phyloP scores from a whole-genome alignment of 2,113 vertebrate genomes.

The Hippolais icterina region DNA sequence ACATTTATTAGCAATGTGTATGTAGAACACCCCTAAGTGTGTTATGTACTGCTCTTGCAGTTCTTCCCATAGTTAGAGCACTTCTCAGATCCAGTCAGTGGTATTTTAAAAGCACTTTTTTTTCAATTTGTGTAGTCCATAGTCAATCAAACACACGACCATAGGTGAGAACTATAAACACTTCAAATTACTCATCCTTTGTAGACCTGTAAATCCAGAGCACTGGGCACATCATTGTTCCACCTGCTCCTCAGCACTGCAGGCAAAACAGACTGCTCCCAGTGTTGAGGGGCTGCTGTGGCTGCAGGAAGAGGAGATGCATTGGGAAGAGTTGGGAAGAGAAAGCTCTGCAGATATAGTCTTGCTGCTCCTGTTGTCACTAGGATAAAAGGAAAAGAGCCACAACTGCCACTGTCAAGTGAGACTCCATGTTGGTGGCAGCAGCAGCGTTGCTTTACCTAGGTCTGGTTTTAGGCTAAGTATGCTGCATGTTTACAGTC shows the following conservation, averaged over 20 bases:
- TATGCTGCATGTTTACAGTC: neutral
- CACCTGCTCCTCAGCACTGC: neutral
- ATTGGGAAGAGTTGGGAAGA: neutral
- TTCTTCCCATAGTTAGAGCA: neutral
- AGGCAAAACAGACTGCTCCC: neutral
- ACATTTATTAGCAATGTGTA: neutral
- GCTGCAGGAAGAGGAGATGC: neutral
- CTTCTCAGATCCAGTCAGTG: neutral
- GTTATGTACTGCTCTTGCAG: neutral
- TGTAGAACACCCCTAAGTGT: neutral
- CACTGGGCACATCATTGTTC: neutral
- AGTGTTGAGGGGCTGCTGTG: neutral
- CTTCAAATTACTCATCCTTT: neutral
- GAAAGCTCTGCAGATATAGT: neutral
- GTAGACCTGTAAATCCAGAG: neutral
- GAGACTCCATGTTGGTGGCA: neutral
- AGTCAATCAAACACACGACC: neutral
- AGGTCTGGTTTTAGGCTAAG: neutral
- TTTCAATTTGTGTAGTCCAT: neutral
- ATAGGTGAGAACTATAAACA: neutral
- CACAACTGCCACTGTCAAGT: neutral
- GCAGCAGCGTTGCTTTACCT: neutral
- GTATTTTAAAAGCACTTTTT: neutral
- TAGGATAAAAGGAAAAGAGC: neutral
- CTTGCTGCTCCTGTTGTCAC: neutral